Evolutionary conservation across 2,113 vertebrate genomes (phyloP).

Genomic region (Mirounga angustirostris): DNA sequence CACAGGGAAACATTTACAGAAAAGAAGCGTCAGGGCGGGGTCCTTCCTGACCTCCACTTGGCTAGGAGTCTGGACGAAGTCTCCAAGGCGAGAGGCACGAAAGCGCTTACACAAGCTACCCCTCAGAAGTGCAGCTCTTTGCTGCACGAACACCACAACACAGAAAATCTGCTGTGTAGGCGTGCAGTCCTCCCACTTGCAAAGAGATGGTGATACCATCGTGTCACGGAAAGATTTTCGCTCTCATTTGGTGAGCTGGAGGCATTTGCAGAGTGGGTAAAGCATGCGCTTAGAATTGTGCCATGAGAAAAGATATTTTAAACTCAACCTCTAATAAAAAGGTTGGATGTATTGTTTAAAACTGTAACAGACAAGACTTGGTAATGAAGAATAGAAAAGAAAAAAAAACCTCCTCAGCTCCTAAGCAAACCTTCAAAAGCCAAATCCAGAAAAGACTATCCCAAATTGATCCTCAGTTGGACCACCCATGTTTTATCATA

Average conservation of each 20-base stretch:
- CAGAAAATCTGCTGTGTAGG: conserved; percentile 90
- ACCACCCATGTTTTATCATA: background rate
- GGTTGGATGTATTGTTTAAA: background rate
- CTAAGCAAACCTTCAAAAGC: background rate
- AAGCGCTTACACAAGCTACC: conserved; percentile 82
- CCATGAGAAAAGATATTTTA: conserved; percentile 46
- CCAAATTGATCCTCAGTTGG: background rate
- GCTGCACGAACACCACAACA: conserved; percentile 90
- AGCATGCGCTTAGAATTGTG: conserved; percentile 70
- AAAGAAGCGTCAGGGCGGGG: background rate
- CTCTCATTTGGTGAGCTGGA: conserved; percentile 80
- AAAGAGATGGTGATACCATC: conserved; percentile 90
- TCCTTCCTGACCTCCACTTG: background rate
- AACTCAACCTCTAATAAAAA: conserved; percentile 23
- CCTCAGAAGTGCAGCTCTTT: conserved; percentile 87
- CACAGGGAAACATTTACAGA: background rate
- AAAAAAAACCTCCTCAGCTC: background rate
- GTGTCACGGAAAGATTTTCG: conserved; percentile 87
- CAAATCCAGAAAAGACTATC: background rate
- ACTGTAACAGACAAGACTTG: background rate
- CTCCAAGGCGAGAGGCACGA: conserved; percentile 82
- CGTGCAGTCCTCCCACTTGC: conserved; percentile 87
- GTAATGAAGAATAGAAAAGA: background rate
- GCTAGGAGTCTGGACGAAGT: conserved; percentile 78
- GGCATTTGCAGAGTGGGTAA: conserved; percentile 80